These are phyloP conservation scores for Chionodraco myersi DNA, from an alignment of 2,113 vertebrate genomes.

Conservation along the genomic window DNA sequence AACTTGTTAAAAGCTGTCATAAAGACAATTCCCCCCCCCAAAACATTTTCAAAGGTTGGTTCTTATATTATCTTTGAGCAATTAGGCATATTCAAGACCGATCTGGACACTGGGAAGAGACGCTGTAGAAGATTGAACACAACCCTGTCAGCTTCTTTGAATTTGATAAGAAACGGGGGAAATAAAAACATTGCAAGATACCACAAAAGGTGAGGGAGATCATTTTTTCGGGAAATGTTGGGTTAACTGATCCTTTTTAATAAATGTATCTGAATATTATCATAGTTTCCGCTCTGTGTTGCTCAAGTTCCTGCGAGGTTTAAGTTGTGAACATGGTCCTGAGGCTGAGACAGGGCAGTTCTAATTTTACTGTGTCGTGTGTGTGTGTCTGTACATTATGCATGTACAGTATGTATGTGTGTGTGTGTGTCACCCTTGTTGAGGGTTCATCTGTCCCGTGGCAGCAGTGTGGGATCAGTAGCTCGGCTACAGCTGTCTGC, in stretches of 20 bases:
- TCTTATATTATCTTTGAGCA: no score
- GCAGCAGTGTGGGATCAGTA: conserved; percentile 42
- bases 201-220: no score
- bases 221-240: no score
- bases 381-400: neutral
- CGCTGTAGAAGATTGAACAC: no score
- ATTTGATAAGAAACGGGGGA: no score
- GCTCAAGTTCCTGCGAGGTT: neutral
- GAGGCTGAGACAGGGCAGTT: conserved; percentile 3
- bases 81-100: no score
- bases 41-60: no score
- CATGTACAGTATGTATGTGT: neutral
- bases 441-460: conserved; percentile 41
- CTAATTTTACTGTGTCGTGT: neutral
- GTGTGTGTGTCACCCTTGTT: neutral
- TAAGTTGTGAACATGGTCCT: neutral
- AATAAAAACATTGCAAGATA: no score
- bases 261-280: neutral
- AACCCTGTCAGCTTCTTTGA: no score
- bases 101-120: no score
- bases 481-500: conserved; percentile 53
- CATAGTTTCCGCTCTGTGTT: neutral
- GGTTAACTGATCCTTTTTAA: neutral
- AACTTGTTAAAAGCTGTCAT: no score
- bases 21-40: no score